These are phyloP conservation scores for Fistularia commersonii DNA, from an alignment of 2,797 vertebrate species.

Conservation along the genomic window DNA sequence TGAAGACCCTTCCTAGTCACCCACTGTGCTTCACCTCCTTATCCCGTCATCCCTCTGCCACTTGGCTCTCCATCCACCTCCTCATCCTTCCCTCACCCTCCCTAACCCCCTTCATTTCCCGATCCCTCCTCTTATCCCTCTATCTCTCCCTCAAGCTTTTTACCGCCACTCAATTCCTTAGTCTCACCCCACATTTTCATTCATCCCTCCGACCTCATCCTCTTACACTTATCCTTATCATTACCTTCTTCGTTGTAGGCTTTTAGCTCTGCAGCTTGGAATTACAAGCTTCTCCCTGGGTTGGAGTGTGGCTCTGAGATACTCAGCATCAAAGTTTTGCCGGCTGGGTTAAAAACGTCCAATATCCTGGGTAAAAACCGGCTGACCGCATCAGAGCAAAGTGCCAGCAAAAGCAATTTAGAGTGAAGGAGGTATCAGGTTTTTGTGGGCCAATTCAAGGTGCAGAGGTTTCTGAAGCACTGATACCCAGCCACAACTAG, in stretches of 20 bases:
- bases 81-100: slow-evolving; percentile 30
- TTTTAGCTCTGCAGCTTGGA: slow-evolving; percentile 54
- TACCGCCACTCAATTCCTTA: slow-evolving; percentile 25
- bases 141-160: slow-evolving; percentile 50
- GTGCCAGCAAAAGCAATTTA: slow-evolving; percentile 22
- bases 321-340: slow-evolving; percentile 38
- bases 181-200: slow-evolving; percentile 44
- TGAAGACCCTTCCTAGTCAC: slow-evolving; percentile 33
- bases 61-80: slow-evolving; percentile 31
- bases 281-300: slow-evolving; percentile 50
- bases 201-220: slow-evolving; percentile 61
- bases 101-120: slow-evolving; percentile 31
- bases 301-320: slow-evolving; percentile 35
- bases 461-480: slow-evolving; percentile 17
- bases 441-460: slow-evolving; percentile 15
- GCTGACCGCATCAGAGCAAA: slow-evolving; percentile 15
- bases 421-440: slow-evolving; percentile 5
- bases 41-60: slow-evolving; percentile 45
- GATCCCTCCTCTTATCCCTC: slow-evolving; percentile 42
- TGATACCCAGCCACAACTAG: slow-evolving; percentile 16
- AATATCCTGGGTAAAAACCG: slow-evolving; percentile 23
- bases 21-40: slow-evolving; percentile 37
- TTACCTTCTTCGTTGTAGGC: slow-evolving; percentile 58
- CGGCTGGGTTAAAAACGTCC: slow-evolving; percentile 15
- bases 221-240: slow-evolving; percentile 67